Percentiles rank a stretch among this genome's conserved stretches.
Conservation (phyloP, 2,888 invertebrate species). For the Melieria crassipennis region DNA sequence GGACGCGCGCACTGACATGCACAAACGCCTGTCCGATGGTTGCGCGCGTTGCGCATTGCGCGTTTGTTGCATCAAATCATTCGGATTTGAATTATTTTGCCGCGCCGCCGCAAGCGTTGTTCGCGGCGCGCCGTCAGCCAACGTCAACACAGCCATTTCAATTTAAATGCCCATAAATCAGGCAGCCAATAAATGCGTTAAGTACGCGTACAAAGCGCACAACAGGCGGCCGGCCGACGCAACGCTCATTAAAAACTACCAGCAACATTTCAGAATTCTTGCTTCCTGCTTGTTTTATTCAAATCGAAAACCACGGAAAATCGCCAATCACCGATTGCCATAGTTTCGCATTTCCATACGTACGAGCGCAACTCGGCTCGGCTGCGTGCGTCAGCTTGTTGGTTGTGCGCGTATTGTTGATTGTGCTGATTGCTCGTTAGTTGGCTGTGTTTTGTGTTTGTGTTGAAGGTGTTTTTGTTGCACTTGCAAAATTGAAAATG, state of each 20-base stretch:
- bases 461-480: neutral
- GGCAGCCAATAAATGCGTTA: constrained; percentile 22
- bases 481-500: constrained; percentile 6
- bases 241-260: no score
- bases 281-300: no score
- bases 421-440: constrained; percentile 23
- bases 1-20: no score
- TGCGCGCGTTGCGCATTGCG: no score
- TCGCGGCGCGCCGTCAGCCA: constrained; percentile 24
- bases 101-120: constrained; percentile 15
- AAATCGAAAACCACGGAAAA: neutral
- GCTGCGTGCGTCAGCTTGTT: neutral
- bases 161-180: constrained; percentile 35
- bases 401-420: neutral
- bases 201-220: no score
- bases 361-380: neutral
- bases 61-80: neutral
- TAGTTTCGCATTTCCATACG: neutral
- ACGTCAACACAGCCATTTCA: constrained; percentile 31
- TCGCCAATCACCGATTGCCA: neutral
- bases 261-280: no score
- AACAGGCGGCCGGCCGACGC: no score
- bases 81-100: constrained; percentile 21
- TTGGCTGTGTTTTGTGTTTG: neutral
- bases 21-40: no score